Evolutionary conservation across 2,888 invertebrate genomes (phyloP).

Genomic region (Lottia scabra): DNA sequence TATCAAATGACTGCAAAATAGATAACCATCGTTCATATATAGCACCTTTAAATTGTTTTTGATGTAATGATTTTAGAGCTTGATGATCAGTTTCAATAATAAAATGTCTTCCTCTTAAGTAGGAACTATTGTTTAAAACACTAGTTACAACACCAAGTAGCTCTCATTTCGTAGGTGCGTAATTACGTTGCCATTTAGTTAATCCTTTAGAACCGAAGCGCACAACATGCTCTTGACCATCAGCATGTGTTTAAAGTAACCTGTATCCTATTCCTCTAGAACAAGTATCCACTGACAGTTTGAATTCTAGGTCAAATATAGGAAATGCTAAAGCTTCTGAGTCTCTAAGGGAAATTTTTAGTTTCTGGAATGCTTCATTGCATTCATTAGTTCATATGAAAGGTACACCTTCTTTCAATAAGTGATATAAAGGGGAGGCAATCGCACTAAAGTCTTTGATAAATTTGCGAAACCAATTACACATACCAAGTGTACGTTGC

Average conservation of each 20-base stretch:
- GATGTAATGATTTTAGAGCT: conserved; percentile 15
- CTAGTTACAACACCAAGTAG: conserved; percentile 15
- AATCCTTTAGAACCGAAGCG: conserved; percentile 5
- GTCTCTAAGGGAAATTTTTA: conserved; percentile 7
- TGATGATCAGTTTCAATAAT: conserved; percentile 22
- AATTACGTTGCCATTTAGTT: conserved; percentile 1
- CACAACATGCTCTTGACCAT: neutral
- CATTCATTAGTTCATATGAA: conserved; percentile 20
- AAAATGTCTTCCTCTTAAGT: conserved; percentile 17
- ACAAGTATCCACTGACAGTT: conserved; percentile 21
- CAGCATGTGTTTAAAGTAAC: conserved; percentile 8
- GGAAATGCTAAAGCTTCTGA: conserved; percentile 23
- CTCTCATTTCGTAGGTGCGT: conserved; percentile 21
- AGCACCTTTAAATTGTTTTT: conserved; percentile 22
- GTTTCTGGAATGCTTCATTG: conserved; percentile 6
- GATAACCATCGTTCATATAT: conserved; percentile 19
- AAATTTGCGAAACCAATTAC: conserved; percentile 30
- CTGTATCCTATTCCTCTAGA: conserved; percentile 9
- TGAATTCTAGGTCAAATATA: conserved; percentile 19
- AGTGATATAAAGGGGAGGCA: conserved; percentile 16
- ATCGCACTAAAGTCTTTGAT: conserved; percentile 20
- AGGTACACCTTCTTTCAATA: conserved; percentile 11
- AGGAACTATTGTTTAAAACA: conserved; percentile 20
- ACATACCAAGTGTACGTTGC: conserved; percentile 27
- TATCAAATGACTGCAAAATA: neutral